Evolutionary conservation across 1,140 invertebrate genomes (phyloP).

Genomic region (Helicorthomorpha holstii): DNA sequence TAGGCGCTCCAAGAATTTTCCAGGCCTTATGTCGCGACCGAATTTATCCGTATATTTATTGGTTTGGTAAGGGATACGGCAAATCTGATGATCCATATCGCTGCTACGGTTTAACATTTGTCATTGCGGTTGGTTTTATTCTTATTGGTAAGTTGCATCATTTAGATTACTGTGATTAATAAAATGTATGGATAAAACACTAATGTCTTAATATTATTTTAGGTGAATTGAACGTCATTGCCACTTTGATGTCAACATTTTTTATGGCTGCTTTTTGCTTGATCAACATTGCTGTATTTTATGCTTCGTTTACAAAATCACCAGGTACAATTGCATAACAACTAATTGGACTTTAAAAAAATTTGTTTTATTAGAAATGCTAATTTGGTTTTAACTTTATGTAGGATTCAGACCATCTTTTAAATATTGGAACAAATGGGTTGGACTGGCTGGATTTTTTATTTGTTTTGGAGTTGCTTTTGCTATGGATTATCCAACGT

Average conservation of each 20-base stretch:
- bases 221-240: constrained; percentile 51
- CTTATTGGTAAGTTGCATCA: constrained; percentile 63
- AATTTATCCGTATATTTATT: constrained; percentile 82
- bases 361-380: neutral
- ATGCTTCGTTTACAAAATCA: constrained; percentile 61
- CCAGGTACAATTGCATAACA: constrained; percentile 19
- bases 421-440: constrained; percentile 87
- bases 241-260: constrained; percentile 88
- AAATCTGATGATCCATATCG: constrained; percentile 77
- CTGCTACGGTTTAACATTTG: constrained; percentile 79
- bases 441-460: constrained; percentile 69
- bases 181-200: neutral
- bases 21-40: constrained; percentile 86
- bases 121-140: constrained; percentile 67
- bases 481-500: constrained; percentile 77
- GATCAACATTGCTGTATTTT: constrained; percentile 90
- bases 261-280: constrained; percentile 89
- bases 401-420: constrained; percentile 19
- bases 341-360: neutral
- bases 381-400: neutral
- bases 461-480: constrained; percentile 89
- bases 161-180: too few species aligned
- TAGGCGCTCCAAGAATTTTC: constrained; percentile 41
- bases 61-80: constrained; percentile 87
- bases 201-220: constrained; percentile 4